Conservation (phyloP, 2,888 invertebrate genomes). For the Subacronicta megacephala region DNA sequence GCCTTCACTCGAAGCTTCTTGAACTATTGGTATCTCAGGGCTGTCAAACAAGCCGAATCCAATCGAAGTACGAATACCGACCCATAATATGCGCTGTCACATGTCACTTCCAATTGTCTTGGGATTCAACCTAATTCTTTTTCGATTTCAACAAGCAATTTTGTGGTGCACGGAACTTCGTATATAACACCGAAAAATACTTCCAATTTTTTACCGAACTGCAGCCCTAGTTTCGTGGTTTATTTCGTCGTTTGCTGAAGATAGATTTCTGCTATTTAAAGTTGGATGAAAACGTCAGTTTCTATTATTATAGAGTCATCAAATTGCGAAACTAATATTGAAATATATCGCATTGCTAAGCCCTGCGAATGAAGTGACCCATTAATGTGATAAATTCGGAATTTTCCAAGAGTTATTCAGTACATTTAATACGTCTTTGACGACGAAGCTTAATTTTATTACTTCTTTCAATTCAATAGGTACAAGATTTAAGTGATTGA, state of each 20-base stretch:
- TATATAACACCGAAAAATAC: constrained; percentile 12
- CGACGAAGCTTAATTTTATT: constrained; percentile 37
- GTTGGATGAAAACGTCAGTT: constrained; percentile 12
- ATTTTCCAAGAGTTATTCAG: constrained; percentile 30
- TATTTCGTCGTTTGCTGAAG: constrained; percentile 28
- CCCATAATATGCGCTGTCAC: constrained; percentile 44
- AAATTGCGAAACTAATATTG: constrained; percentile 17
- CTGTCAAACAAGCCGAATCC: constrained; percentile 42
- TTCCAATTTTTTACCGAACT: constrained; percentile 11
- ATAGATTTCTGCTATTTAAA: constrained; percentile 15
- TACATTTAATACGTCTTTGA: constrained; percentile 19
- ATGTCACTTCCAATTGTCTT: constrained; percentile 52
- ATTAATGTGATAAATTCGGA: constrained; percentile 55
- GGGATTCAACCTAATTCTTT: constrained; percentile 42
- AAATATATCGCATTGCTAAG: constrained; percentile 23
- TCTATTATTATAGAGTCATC: background rate
- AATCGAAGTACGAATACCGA: constrained; percentile 39
- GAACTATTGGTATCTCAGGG: constrained; percentile 53
- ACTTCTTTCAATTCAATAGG: constrained; percentile 8
- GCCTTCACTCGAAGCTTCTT: constrained; percentile 53
- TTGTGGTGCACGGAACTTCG: constrained; percentile 20
- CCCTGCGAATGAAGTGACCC: constrained; percentile 32
- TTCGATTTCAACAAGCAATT: constrained; percentile 33
- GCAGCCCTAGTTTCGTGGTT: constrained; percentile 32
- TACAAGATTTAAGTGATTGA: constrained; percentile 42